A percentile compares a stretch with the other conserved stretches of the same genome.
Conservation (phyloP, 2,113 vertebrate species). For the Carettochelys insculpta region DNA sequence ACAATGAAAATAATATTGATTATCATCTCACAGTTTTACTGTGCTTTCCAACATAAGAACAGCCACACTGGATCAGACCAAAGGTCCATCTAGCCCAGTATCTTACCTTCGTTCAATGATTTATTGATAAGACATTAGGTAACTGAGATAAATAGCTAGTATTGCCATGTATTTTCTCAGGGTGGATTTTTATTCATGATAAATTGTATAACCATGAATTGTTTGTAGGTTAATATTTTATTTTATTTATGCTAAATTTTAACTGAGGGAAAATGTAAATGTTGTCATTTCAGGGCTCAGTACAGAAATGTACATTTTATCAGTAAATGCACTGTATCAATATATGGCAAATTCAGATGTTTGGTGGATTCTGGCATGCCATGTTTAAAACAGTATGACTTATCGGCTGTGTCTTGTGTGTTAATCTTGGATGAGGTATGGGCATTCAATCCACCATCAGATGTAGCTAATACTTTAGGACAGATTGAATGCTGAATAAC, state of each 20-base stretch:
- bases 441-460: neutral
- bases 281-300: neutral
- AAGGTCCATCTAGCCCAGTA: no score
- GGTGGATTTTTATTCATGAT: neutral
- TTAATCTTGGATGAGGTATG: neutral
- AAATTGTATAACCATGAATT: neutral
- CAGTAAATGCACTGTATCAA: neutral
- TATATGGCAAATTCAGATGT: neutral
- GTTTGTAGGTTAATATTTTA: neutral
- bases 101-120: rapidly evolving
- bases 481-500: neutral
- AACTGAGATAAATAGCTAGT: neutral
- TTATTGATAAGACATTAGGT: neutral
- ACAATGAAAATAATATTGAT: neutral
- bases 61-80: no score
- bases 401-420: neutral
- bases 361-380: neutral
- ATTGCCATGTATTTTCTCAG: neutral
- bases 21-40: neutral
- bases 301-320: neutral
- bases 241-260: neutral
- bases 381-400: neutral
- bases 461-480: neutral
- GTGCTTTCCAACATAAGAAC: no score
- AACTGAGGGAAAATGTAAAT: neutral